Evolutionary conservation across 2,797 vertebrate genomes (phyloP).

Genomic region (Carcharodon carcharias): DNA sequence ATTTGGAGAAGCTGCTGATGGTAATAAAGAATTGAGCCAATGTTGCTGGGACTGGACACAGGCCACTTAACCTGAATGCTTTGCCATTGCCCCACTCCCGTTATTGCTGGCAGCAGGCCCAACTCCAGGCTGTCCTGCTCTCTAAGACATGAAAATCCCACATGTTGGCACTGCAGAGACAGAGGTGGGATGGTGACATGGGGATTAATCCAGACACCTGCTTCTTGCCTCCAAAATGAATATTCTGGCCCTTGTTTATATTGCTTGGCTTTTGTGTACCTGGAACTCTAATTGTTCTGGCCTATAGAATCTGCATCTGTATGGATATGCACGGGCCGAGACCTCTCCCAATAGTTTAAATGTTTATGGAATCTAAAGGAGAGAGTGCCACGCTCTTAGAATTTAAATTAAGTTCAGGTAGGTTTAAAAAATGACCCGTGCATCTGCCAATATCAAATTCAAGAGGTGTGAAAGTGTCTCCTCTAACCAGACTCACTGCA

Average conservation of each 20-base stretch:
- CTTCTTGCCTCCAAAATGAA: too few species aligned
- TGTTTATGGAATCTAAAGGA: neutral
- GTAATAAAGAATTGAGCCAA: too few species aligned
- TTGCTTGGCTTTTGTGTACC: neutral
- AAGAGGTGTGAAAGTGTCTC: neutral
- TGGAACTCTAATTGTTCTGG: neutral
- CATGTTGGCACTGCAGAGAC: too few species aligned
- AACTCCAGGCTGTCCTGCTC: too few species aligned
- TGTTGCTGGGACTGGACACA: too few species aligned
- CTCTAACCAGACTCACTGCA: neutral
- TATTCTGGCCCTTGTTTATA: neutral
- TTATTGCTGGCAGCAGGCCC: too few species aligned
- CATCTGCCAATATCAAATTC: neutral
- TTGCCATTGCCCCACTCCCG: too few species aligned
- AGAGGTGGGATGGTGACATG: too few species aligned
- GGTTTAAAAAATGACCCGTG: neutral
- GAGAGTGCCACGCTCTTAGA: neutral
- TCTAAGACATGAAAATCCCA: too few species aligned
- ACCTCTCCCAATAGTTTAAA: neutral
- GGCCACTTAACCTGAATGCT: too few species aligned
- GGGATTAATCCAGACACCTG: too few species aligned
- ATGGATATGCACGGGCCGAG: neutral
- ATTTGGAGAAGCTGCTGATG: too few species aligned
- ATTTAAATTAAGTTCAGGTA: neutral
- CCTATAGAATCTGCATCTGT: neutral